These are phyloP conservation scores for Erythrolamprus reginae DNA, from an alignment of 2,113 vertebrate species.

Conservation along the genomic window DNA sequence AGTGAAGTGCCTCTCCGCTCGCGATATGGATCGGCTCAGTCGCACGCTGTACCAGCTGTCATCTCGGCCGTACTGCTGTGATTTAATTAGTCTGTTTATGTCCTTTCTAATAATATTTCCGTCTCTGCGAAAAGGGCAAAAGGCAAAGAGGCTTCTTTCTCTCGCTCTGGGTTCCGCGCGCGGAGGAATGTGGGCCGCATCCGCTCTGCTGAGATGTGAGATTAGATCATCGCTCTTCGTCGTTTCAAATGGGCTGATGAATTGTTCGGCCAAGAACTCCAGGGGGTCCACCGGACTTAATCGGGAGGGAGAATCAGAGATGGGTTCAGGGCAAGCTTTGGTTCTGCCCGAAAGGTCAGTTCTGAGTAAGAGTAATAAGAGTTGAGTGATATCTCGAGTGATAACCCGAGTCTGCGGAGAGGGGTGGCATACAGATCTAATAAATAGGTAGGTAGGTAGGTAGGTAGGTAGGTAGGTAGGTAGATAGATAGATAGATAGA, in stretches of 20 bases:
- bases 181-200: constrained; percentile 86
- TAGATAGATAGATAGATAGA: too few relatives aligned
- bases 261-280: constrained; percentile 77
- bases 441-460: too few relatives aligned
- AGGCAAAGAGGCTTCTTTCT: constrained; percentile 83
- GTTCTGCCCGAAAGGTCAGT: background rate
- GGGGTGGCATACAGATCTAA: too few relatives aligned
- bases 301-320: constrained; percentile 22
- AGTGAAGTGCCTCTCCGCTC: constrained; percentile 87
- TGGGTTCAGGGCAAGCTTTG: constrained; percentile 16
- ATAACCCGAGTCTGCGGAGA: too few relatives aligned
- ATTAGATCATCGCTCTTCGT: constrained; percentile 73
- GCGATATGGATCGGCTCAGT: constrained; percentile 98
- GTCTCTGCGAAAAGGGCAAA: constrained; percentile 97
- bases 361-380: background rate
- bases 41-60: constrained; percentile 99
- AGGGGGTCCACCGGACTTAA: constrained; percentile 66
- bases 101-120: constrained; percentile 99
- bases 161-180: constrained; percentile 68
- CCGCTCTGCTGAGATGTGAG: constrained; percentile 71
- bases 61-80: constrained; percentile 97
- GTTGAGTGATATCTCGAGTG: too few relatives aligned
- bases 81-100: constrained; percentile 99
- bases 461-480: too few relatives aligned
- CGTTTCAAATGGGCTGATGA: constrained; percentile 81